Conservation (phyloP, 2,113 vertebrate species). For the Nothoprocta pentlandii region DNA sequence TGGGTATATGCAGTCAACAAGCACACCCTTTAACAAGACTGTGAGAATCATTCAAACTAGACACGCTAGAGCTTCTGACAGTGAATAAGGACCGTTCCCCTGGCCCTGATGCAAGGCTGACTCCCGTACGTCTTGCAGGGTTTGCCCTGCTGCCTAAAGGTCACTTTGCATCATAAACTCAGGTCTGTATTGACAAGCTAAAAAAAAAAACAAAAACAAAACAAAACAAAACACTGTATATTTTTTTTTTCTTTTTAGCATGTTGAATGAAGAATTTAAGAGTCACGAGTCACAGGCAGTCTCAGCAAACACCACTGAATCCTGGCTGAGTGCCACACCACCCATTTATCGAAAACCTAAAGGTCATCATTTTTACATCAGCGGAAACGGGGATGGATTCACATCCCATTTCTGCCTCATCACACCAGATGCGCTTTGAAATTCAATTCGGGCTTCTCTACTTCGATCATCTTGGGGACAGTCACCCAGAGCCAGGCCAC, state of each 20-base stretch:
- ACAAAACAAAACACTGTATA: neutral
- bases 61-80: neutral
- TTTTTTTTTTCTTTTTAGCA: neutral
- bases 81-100: neutral
- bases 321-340: conserved; percentile 8
- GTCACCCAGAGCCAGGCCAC: neutral
- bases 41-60: neutral
- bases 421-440: conserved; percentile 5
- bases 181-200: neutral
- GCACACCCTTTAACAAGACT: neutral
- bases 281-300: neutral
- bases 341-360: conserved; percentile 51
- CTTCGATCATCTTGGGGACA: neutral
- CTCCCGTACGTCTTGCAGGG: neutral
- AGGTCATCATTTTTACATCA: conserved; percentile 18
- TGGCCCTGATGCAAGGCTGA: rapidly evolving
- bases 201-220: neutral
- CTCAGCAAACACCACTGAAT: conserved; percentile 28
- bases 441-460: neutral
- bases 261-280: conserved; percentile 29
- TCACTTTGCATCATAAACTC: neutral
- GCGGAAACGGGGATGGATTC: neutral
- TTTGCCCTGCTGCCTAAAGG: neutral
- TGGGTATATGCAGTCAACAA: neutral
- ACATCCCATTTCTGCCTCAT: conserved; percentile 15